These are phyloP conservation scores for Camponotus vicinus DNA, from an alignment of 1,140 invertebrate genomes.

Conservation along the genomic window DNA sequence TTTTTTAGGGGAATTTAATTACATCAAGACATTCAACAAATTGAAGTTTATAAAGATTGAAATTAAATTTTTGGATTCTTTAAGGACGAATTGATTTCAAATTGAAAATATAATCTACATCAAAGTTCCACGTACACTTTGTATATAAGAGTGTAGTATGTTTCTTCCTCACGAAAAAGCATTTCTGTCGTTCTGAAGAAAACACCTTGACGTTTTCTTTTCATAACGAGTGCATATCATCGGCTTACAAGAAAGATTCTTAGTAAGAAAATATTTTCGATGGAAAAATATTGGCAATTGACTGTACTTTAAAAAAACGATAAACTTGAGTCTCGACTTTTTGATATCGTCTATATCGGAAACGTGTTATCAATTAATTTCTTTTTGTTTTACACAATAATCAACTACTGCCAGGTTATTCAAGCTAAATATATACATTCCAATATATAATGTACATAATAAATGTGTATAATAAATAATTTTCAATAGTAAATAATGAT, in stretches of 20 bases:
- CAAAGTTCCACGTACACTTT: neutral
- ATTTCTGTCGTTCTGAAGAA: slow-evolving; percentile 11
- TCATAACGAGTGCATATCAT: slow-evolving; percentile 43
- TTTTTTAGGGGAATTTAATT: neutral
- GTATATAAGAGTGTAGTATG: slow-evolving; percentile 26
- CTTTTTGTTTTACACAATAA: neutral
- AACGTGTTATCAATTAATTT: neutral
- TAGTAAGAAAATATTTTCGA: slow-evolving; percentile 17
- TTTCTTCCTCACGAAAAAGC: slow-evolving; percentile 14
- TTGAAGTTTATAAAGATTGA: neutral
- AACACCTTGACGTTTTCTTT: slow-evolving; percentile 38
- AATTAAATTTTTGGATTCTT: slow-evolving; percentile 18
- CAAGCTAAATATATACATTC: neutral
- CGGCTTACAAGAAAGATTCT: neutral
- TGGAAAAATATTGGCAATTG: slow-evolving; percentile 19
- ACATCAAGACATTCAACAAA: neutral
- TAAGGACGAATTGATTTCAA: slow-evolving; percentile 5
- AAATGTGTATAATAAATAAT: neutral
- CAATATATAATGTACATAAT: neutral
- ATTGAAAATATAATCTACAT: slow-evolving; percentile 14
- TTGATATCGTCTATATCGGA: neutral
- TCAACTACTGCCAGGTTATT: neutral
- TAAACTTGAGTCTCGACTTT: neutral
- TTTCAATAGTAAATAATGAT: neutral
- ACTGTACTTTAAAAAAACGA: neutral